Evolutionary conservation across 2,797 vertebrate genomes (phyloP).

Genomic region (Smutsia gigantea): DNA sequence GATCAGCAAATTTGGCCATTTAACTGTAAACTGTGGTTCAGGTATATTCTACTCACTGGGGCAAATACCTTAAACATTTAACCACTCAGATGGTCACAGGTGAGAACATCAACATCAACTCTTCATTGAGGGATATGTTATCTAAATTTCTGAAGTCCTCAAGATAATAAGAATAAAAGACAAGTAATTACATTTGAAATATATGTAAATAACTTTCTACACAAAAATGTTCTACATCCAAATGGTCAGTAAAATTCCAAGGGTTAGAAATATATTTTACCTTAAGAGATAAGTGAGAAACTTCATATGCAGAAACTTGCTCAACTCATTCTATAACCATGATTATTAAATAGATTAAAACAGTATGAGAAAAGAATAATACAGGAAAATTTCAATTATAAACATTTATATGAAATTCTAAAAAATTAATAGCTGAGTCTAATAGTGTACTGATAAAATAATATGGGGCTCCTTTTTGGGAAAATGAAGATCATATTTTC

Average conservation of each 20-base stretch:
- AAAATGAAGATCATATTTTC: too few species aligned
- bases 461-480: too few species aligned
- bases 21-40: not conserved
- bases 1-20: not conserved
- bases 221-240: not conserved
- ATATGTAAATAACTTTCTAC: not conserved
- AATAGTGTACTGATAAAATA: too few species aligned
- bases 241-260: not conserved
- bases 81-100: not conserved
- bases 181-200: not conserved
- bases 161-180: not conserved
- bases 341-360: not conserved
- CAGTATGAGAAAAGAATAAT: not conserved
- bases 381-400: not conserved
- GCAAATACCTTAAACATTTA: not conserved
- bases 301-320: not conserved
- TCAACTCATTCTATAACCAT: not conserved
- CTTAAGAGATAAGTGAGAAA: not conserved
- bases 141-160: not conserved
- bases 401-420: not conserved
- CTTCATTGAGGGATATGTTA: too few species aligned
- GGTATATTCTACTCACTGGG: not conserved
- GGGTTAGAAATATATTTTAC: not conserved
- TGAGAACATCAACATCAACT: not conserved
- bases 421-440: not conserved